Evolutionary conservation across 2,797 vertebrate genomes (phyloP).

Genomic region (Hypotaenidia philippensis): DNA sequence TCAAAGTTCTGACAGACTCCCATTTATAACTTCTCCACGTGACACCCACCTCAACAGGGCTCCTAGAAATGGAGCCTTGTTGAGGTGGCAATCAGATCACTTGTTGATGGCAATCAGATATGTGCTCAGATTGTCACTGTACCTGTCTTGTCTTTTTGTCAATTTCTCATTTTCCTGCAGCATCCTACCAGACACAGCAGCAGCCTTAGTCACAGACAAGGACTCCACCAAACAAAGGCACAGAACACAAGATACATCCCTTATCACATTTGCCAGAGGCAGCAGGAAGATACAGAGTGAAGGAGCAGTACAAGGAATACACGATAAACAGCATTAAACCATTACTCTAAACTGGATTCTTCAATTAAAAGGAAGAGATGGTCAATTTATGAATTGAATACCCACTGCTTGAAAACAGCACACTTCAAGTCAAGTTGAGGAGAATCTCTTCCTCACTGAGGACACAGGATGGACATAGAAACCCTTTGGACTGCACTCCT

Average conservation of each 20-base stretch:
- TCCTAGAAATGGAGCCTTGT: neutral
- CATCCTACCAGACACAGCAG: neutral
- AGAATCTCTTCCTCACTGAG: neutral
- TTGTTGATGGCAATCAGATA: neutral
- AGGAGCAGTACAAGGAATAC: neutral
- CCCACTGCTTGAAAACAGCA: neutral
- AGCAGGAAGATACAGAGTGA: neutral
- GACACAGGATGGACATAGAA: neutral
- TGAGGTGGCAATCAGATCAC: too few species aligned
- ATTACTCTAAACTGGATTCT: constrained; percentile 17
- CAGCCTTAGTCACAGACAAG: neutral
- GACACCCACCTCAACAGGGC: neutral
- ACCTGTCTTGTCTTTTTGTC: neutral
- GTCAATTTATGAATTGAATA: neutral
- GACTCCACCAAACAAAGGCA: neutral
- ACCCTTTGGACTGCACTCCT: neutral
- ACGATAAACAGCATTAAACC: neutral
- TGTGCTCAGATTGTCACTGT: neutral
- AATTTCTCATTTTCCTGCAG: neutral
- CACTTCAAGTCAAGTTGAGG: neutral
- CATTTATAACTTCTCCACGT: neutral
- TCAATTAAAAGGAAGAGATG: neutral
- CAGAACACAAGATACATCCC: neutral
- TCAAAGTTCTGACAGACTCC: neutral
- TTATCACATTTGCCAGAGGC: neutral